Evolutionary conservation across 2,797 vertebrate genomes (phyloP).

Genomic region (Garrulus glandarius): DNA sequence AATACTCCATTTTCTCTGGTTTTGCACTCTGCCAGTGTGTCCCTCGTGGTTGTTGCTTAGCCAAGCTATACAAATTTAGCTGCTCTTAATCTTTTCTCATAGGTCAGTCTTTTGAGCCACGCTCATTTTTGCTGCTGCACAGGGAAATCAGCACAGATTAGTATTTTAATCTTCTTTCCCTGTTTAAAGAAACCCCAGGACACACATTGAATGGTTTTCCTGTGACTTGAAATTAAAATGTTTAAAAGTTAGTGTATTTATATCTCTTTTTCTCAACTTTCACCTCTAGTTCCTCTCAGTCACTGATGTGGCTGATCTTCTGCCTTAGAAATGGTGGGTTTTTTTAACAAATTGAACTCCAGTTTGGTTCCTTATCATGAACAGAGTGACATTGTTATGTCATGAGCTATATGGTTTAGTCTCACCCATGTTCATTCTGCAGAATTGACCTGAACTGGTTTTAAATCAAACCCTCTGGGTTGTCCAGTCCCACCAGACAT

Average conservation of each 20-base stretch:
- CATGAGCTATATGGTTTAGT: background rate
- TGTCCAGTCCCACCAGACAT: background rate
- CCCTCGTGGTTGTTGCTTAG: background rate
- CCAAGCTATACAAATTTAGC: constrained; percentile 30
- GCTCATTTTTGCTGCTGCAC: constrained; percentile 3
- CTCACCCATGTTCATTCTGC: background rate
- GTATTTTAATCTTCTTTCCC: constrained; percentile 52
- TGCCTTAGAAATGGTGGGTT: background rate
- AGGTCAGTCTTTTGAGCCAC: constrained; percentile 12
- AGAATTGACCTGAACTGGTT: background rate
- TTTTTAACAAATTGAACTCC: background rate
- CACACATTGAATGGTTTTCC: background rate
- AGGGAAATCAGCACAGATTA: constrained; percentile 5
- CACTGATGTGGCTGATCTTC: background rate
- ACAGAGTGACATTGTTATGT: background rate
- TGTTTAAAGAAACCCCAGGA: constrained; percentile 37
- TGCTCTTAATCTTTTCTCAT: constrained; percentile 32
- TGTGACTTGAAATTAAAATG: background rate
- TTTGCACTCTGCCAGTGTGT: background rate
- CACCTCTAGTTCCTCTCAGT: background rate
- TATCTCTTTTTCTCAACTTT: background rate
- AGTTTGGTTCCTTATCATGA: background rate
- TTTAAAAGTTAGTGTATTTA: background rate
- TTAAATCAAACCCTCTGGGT: background rate
- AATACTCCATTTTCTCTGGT: background rate